These are phyloP conservation scores for Okamejei kenojei DNA, from an alignment of 2,797 vertebrate species.

Conservation along the genomic window DNA sequence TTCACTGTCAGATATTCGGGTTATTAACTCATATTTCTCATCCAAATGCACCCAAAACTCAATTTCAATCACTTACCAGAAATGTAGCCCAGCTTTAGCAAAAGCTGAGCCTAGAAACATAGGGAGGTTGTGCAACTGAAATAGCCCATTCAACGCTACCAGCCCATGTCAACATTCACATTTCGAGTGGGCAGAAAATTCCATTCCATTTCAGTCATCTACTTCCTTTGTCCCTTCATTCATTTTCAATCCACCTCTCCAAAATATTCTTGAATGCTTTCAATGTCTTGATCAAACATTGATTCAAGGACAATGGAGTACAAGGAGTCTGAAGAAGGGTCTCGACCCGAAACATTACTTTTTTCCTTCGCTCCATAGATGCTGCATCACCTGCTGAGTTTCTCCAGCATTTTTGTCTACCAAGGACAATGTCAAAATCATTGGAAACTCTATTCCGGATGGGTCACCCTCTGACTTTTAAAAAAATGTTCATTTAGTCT, in stretches of 20 bases:
- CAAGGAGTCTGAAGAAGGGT: no score
- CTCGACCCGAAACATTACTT: no score
- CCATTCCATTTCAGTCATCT: neutral
- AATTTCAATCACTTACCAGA: neutral
- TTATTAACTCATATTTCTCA: neutral
- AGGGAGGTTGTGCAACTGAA: neutral
- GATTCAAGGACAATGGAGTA: neutral
- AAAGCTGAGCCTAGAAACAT: neutral
- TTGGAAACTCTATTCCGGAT: no score
- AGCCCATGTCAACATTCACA: neutral
- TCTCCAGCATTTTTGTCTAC: no score
- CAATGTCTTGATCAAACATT: neutral
- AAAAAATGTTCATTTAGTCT: neutral
- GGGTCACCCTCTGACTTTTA: neutral
- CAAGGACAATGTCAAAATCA: neutral
- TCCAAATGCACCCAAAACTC: neutral
- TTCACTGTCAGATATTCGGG: neutral
- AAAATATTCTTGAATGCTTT: neutral
- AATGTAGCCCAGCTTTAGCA: neutral
- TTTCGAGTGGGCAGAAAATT: neutral
- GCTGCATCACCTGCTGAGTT: no score
- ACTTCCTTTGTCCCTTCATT: neutral
- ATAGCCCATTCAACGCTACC: neutral
- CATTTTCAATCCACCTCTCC: neutral
- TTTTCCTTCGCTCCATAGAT: no score